These are phyloP conservation scores for Tragelaphus strepsiceros DNA, from an alignment of 2,113 vertebrate genomes.

Conservation along the genomic window DNA sequence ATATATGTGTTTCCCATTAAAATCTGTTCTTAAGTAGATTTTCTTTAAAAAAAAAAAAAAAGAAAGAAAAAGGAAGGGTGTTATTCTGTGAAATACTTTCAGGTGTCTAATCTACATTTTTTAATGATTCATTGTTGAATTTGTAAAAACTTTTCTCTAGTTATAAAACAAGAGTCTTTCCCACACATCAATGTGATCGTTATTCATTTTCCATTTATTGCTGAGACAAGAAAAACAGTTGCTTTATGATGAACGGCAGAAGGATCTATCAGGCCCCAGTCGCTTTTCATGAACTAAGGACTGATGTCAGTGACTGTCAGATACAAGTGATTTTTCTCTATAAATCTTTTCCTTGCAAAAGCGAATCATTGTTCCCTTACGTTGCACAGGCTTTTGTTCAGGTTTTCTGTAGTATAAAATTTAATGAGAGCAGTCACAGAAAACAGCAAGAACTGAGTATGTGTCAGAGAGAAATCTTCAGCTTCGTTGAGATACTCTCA, in stretches of 20 bases:
- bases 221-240: slow-evolving; percentile 72
- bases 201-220: slow-evolving; percentile 76
- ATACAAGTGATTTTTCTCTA: slow-evolving; percentile 75
- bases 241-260: slow-evolving; percentile 68
- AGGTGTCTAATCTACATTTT: slow-evolving; percentile 50
- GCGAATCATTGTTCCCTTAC: slow-evolving; percentile 74
- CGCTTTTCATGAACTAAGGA: slow-evolving; percentile 78
- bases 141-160: slow-evolving; percentile 63
- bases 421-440: slow-evolving; percentile 76
- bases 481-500: slow-evolving; percentile 69
- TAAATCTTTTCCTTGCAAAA: slow-evolving; percentile 77
- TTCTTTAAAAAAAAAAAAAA: neutral
- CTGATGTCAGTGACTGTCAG: slow-evolving; percentile 78
- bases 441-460: slow-evolving; percentile 65
- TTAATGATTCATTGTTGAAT: slow-evolving; percentile 61
- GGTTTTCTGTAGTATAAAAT: slow-evolving; percentile 39
- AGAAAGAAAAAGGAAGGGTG: neutral
- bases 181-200: slow-evolving; percentile 56
- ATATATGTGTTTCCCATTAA: neutral
- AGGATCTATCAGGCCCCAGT: slow-evolving; percentile 73
- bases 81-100: slow-evolving; percentile 59
- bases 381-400: slow-evolving; percentile 63
- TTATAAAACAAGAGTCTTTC: slow-evolving; percentile 41
- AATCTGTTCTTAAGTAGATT: neutral
- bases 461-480: slow-evolving; percentile 61